Conservation (phyloP, 2,113 vertebrate species). For the Dromiciops gliroides region DNA sequence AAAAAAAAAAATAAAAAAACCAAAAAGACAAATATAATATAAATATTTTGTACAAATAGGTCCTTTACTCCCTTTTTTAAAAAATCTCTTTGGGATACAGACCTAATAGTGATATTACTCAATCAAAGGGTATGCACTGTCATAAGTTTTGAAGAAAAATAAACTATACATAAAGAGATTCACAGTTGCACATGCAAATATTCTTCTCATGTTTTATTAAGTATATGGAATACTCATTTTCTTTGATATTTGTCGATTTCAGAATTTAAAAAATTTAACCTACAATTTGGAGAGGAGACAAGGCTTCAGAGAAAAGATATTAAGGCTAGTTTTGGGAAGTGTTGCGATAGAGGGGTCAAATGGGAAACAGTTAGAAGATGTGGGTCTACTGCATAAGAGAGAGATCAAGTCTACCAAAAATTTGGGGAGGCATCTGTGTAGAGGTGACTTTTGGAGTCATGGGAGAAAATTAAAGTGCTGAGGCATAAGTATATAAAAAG, state of each 20-base stretch:
- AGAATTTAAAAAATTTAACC: neutral
- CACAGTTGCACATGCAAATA: neutral
- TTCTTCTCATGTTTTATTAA: neutral
- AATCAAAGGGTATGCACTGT: too few species aligned
- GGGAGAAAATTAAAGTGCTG: neutral
- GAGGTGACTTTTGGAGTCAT: neutral
- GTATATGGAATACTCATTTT: neutral
- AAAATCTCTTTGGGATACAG: too few species aligned
- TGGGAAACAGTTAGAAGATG: neutral
- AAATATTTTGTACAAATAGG: too few species aligned
- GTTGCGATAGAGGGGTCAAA: neutral
- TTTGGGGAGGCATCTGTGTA: neutral
- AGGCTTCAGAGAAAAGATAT: neutral
- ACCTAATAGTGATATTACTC: too few species aligned
- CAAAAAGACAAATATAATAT: too few species aligned
- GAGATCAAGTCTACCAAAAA: neutral
- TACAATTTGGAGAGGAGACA: neutral
- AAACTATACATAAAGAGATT: neutral
- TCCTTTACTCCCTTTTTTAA: too few species aligned
- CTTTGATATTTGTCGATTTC: neutral
- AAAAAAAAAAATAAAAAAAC: too few species aligned
- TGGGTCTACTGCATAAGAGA: neutral
- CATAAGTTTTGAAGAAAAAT: neutral
- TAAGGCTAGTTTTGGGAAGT: neutral
- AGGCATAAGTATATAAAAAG: neutral